Evolutionary conservation across 2,113 vertebrate species (phyloP).

Genomic region (Rhinopomastus cyanomelas): DNA sequence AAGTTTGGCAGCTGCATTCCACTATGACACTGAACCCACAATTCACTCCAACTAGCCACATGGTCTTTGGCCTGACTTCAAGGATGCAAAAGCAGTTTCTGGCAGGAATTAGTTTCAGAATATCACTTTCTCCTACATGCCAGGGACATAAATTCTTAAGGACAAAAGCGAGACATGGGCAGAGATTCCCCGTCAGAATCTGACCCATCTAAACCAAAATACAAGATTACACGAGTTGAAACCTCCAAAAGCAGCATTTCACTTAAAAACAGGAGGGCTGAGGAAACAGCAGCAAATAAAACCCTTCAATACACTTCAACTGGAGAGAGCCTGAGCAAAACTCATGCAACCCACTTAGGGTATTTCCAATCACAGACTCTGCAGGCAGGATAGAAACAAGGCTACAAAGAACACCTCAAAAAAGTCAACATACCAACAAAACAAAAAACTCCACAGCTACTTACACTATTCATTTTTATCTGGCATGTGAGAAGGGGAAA

Average conservation of each 20-base stretch:
- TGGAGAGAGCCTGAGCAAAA: conserved; percentile 3
- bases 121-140: not conserved
- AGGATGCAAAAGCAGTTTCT: not conserved
- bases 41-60: not conserved
- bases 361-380: not conserved
- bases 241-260: not conserved
- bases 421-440: not conserved
- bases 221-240: not conserved
- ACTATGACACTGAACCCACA: not conserved
- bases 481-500: not conserved
- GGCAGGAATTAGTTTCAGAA: not conserved
- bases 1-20: not conserved
- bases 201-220: not conserved
- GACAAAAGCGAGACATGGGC: not conserved
- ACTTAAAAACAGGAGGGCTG: not conserved
- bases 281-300: not conserved
- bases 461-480: conserved; percentile 4
- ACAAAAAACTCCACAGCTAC: not conserved
- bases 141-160: not conserved
- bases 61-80: not conserved
- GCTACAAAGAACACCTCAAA: not conserved
- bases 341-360: not conserved
- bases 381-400: not conserved
- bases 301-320: not conserved
- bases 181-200: not conserved